phyloP scores from a whole-genome alignment of 1,140 invertebrate species.

The Argopecten irradians region DNA sequence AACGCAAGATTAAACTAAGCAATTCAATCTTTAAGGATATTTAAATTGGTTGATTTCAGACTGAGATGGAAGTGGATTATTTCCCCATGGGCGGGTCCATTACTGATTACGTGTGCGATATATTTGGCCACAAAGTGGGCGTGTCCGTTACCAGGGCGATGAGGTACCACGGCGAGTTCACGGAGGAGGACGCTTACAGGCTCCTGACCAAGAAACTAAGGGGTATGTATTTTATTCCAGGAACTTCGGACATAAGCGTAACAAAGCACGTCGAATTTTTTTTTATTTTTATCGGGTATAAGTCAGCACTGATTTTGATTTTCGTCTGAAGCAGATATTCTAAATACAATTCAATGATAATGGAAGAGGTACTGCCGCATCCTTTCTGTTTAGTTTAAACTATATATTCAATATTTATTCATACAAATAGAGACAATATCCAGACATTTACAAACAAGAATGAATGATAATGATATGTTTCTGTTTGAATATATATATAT shows the following conservation, averaged over 20 bases:
- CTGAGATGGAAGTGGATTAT: constrained; percentile 74
- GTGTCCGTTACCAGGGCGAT: constrained; percentile 74
- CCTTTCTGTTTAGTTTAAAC: no score
- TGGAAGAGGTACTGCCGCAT: no score
- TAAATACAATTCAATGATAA: background rate
- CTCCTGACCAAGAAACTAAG: constrained; percentile 72
- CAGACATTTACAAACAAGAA: no score
- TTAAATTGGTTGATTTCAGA: constrained; percentile 57
- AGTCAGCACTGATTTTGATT: background rate
- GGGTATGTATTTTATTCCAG: constrained; percentile 54
- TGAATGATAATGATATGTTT: no score
- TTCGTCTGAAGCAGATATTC: background rate
- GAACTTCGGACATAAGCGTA: background rate
- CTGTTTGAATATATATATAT: no score
- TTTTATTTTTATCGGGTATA: background rate
- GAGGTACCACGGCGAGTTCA: constrained; percentile 66
- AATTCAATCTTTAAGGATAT: no score
- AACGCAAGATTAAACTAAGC: background rate
- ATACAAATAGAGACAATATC: no score
- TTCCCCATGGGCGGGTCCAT: constrained; percentile 73
- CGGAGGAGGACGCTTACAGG: constrained; percentile 63
- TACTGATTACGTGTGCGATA: constrained; percentile 70
- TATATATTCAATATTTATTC: no score
- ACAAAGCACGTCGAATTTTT: background rate
- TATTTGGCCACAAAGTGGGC: constrained; percentile 62